Evolutionary conservation across 2,113 vertebrate genomes (phyloP).

Genomic region (Phaethornis superciliosus): DNA sequence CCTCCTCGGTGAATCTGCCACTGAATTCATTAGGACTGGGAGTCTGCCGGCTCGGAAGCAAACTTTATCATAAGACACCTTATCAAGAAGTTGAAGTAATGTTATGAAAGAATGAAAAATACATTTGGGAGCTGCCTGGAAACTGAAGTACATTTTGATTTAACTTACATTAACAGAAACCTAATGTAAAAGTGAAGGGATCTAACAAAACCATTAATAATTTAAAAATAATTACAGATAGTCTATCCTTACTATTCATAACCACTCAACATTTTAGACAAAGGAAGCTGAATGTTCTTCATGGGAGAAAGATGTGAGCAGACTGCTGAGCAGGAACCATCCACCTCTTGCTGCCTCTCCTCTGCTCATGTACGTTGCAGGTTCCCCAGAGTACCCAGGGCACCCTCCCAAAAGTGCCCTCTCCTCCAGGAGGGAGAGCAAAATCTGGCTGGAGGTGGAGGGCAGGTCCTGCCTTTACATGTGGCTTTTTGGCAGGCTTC

Average conservation of each 20-base stretch:
- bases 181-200: constrained; percentile 81
- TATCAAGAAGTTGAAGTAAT: constrained; percentile 70
- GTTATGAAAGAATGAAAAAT: constrained; percentile 83
- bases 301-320: constrained; percentile 71
- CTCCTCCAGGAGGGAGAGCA: background rate
- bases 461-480: background rate
- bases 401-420: background rate
- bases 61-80: constrained; percentile 60
- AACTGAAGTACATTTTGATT: constrained; percentile 81
- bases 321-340: constrained; percentile 65
- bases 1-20: background rate
- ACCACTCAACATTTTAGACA: constrained; percentile 82
- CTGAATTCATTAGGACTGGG: constrained; percentile 27
- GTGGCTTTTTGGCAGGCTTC: background rate
- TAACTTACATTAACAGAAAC: constrained; percentile 82
- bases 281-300: constrained; percentile 78
- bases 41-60: constrained; percentile 19
- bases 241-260: constrained; percentile 81
- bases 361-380: accelerated
- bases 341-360: background rate
- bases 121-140: constrained; percentile 74
- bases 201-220: constrained; percentile 85
- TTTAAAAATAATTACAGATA: constrained; percentile 86
- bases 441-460: background rate
- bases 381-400: accelerated